Percentiles rank a stretch among this genome's conserved stretches.
Evolutionary conservation across 2,888 invertebrate species (phyloP).

Genomic region (Andrena bicolor): DNA sequence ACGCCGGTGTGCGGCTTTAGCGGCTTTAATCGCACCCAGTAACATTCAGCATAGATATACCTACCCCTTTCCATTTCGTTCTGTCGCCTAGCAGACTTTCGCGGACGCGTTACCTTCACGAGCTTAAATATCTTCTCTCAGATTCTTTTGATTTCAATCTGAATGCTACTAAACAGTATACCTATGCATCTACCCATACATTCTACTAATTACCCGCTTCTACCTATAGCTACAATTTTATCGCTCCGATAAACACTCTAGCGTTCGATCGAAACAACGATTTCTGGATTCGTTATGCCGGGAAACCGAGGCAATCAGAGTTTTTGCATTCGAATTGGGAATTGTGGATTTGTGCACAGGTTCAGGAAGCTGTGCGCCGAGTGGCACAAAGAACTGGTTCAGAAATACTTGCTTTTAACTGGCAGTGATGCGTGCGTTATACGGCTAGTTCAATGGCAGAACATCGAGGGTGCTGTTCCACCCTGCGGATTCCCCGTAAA

Average conservation of each 20-base stretch:
- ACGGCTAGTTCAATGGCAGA: no score
- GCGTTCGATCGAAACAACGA: neutral
- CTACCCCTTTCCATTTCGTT: slow-evolving; percentile 31
- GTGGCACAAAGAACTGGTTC: no score
- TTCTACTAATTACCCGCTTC: neutral
- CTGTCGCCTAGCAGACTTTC: slow-evolving; percentile 47
- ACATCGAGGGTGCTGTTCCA: no score
- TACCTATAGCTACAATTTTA: neutral
- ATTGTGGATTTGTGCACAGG: no score
- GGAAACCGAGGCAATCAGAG: no score
- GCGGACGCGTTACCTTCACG: slow-evolving; percentile 61
- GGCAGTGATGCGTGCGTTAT: no score
- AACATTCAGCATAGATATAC: slow-evolving; percentile 3
- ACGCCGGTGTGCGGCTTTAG: slow-evolving; percentile 11
- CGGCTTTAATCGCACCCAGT: slow-evolving; percentile 37
- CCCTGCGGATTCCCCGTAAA: neutral
- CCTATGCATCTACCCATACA: neutral
- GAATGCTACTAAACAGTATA: neutral
- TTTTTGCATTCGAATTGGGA: no score
- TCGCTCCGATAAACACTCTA: neutral
- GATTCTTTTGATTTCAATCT: slow-evolving; percentile 12
- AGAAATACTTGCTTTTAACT: no score
- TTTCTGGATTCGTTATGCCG: neutral
- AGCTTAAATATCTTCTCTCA: slow-evolving; percentile 60
- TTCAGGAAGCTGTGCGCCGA: no score